Percentiles rank a stretch among this genome's conserved stretches.
Conservation (phyloP, 2,113 vertebrate species). For the Eurystomus gularis region DNA sequence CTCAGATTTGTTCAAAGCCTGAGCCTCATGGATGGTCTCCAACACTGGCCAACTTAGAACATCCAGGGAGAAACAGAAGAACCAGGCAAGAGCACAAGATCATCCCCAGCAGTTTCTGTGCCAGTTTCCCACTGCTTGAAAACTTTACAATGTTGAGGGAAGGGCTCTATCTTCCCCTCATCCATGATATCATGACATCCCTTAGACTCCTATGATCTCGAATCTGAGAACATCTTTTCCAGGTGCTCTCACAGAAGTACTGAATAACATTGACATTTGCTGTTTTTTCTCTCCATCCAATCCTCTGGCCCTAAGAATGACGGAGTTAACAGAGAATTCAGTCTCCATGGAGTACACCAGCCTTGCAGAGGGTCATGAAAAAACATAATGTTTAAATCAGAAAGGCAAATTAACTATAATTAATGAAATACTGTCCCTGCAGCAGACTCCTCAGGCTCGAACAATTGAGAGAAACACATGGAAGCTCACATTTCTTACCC, state of each 20-base stretch:
- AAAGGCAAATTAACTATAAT: not conserved
- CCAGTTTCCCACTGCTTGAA: not conserved
- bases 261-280: not conserved
- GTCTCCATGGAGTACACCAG: not conserved
- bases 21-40: not conserved
- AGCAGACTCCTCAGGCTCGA: not conserved
- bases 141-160: not conserved
- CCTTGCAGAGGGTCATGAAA: too few species aligned
- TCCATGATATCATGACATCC: not conserved
- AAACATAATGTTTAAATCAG: too few species aligned
- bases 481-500: not conserved
- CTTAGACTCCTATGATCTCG: not conserved
- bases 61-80: not conserved
- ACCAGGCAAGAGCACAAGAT: not conserved
- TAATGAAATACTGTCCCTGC: not conserved
- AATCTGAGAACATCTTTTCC: not conserved
- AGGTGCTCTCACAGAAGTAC: not conserved
- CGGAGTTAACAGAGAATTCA: not conserved
- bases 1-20: not conserved
- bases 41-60: not conserved
- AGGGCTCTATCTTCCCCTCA: not conserved
- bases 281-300: not conserved
- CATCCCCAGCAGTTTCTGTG: not conserved
- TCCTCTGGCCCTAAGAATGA: not conserved
- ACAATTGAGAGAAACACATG: not conserved